phyloP scores from a whole-genome alignment of 1,140 invertebrate genomes.

The Tyrophagus putrescentiae region DNA sequence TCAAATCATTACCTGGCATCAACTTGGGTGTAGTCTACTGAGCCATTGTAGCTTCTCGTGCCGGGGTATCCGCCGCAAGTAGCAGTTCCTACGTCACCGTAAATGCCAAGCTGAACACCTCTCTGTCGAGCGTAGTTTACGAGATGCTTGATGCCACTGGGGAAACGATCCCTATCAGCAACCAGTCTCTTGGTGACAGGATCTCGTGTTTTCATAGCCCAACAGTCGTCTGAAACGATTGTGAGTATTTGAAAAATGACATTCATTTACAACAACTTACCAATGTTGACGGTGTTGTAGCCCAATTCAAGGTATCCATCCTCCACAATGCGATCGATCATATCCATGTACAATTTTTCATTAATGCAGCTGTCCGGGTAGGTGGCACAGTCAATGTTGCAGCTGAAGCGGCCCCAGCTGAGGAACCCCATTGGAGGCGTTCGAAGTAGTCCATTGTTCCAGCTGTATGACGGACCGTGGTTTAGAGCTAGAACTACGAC shows the following conservation, averaged over 20 bases:
- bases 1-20: conserved; percentile 44
- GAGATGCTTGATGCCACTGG: conserved; percentile 74
- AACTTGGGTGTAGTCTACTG: conserved; percentile 40
- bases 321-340: conserved; percentile 71
- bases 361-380: conserved; percentile 86
- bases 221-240: conserved; percentile 90
- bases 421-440: conserved; percentile 84
- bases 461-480: conserved; percentile 25
- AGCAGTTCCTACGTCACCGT: conserved; percentile 45
- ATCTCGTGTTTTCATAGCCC: conserved; percentile 52
- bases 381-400: conserved; percentile 79
- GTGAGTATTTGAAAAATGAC: conserved; percentile 76
- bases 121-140: conserved; percentile 59
- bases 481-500: too few species aligned
- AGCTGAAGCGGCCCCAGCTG: conserved; percentile 80
- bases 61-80: conserved; percentile 44
- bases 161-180: conserved; percentile 70
- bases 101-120: conserved; percentile 45
- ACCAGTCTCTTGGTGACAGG: conserved; percentile 45
- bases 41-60: conserved; percentile 38
- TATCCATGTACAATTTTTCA: conserved; percentile 73
- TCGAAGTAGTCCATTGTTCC: conserved; percentile 65
- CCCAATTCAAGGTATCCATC: conserved; percentile 76
- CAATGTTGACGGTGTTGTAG: conserved; percentile 58
- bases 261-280: conserved; percentile 72